Conservation (phyloP, 2,888 invertebrate species). For the Caenorhabditis sp. region DNA sequence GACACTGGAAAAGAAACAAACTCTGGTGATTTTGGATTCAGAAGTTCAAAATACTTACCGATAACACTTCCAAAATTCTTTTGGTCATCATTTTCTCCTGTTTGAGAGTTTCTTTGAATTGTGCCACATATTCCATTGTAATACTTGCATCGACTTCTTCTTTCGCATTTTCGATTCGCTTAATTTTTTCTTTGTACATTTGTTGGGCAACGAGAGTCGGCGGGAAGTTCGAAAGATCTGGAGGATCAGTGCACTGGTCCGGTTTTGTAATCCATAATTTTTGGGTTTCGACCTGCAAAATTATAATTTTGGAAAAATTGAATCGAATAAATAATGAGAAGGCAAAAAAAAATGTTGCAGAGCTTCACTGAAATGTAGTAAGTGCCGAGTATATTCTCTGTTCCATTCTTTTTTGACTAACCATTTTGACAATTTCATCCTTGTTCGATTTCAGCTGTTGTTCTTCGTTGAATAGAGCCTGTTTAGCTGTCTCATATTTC, state of each 20-base stretch:
- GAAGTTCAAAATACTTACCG: background rate
- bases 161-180: conserved; percentile 1
- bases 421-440: conserved; percentile 10
- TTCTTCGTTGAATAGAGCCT: conserved; percentile 10
- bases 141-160: conserved; percentile 15
- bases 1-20: conserved; percentile 2
- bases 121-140: conserved; percentile 15
- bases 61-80: background rate
- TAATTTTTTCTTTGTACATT: conserved; percentile 3
- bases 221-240: conserved; percentile 30
- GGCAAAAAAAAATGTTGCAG: background rate
- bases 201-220: conserved; percentile 4
- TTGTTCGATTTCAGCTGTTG: conserved; percentile 7
- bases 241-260: conserved; percentile 10
- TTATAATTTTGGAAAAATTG: background rate
- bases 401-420: no score
- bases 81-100: background rate
- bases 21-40: background rate
- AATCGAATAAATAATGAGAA: no score
- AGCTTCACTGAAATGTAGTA: no score
- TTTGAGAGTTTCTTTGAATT: conserved; percentile 21
- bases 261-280: conserved; percentile 13
- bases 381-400: no score
- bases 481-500: conserved; percentile 6
- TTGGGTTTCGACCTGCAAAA: background rate